Evolutionary conservation across 2,888 invertebrate species (phyloP), one percentile per base, ranked within the genome.

Genomic region (Mythimna loreyi): DNA sequence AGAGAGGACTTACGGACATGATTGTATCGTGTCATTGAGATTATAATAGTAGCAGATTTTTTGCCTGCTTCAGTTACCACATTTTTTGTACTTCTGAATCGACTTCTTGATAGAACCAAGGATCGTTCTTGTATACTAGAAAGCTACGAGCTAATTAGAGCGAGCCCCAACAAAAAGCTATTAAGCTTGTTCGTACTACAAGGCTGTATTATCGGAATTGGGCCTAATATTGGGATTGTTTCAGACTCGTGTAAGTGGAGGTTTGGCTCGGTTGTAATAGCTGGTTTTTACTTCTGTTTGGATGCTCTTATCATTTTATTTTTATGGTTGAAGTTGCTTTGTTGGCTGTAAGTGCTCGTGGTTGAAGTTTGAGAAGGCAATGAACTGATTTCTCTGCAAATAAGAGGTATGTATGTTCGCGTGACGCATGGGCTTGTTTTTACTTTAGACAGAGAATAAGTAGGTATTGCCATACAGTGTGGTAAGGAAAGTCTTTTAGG

Each of bases 81-180:
- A 2, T 7, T 16, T n/a, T 25, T 19, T n/a, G 6, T 19, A 13
- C 9, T 78, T 80, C 77, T 75, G 76, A 1, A 19, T 23, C 2
- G 30, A 0, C 9, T 30, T 1, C 49, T 9, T 2, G 4, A 16
- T 21, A 30, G 21, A n/a, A 4, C 25, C 8, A 52, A 52, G 40
- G 21, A 56, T 66, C 40, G 59, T 82, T 75, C 75, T 75, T 75
- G 67, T 78, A 79, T 67, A 68, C 71, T 61, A 64, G 63, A 43
- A 80, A 68, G 56, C 72, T 72, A 66, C 65, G 62, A 80, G 77
- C 85, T 83, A 83, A 83, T 83, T 83, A 84, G 80, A 67, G 30
- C 66, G 56, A 36, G 73, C 73, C 62, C 64, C 67, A 84, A 83
- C 83, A 83, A 82, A 82, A 83, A 81, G 79, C 81, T 81, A 82